phyloP scores from a whole-genome alignment of 2,113 vertebrate genomes.

The Tachuris rubrigastra region DNA sequence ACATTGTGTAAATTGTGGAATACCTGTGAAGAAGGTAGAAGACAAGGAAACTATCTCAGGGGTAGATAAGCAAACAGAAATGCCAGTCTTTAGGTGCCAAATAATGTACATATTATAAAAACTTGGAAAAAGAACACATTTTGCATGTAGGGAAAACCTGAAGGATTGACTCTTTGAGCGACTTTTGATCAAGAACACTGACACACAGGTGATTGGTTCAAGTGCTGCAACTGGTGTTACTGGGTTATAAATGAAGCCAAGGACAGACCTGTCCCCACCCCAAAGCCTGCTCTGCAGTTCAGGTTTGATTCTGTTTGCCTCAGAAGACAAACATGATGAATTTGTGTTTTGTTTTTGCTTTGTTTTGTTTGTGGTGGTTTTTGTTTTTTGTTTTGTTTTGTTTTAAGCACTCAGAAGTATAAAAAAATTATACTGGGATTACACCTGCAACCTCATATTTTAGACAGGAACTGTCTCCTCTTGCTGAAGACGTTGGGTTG shows the following conservation, averaged over 20 bases:
- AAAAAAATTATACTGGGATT: not conserved
- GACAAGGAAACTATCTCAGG: not conserved
- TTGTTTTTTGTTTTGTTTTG: not conserved
- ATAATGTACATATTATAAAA: not conserved
- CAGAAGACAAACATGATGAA: not conserved
- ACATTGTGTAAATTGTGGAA: conserved; percentile 98
- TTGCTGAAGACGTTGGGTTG: not conserved
- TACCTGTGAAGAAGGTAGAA: conserved; percentile 75
- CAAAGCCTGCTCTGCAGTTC: not conserved
- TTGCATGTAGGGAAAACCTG: not conserved
- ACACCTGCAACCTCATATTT: not conserved
- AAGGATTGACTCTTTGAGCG: not conserved
- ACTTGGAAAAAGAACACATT: not conserved
- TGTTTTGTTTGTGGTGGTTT: too few species aligned
- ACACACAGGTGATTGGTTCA: not conserved
- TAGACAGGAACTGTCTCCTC: not conserved
- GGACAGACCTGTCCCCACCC: not conserved
- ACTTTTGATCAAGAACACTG: not conserved
- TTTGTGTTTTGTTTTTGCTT: not conserved
- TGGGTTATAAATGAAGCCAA: not conserved
- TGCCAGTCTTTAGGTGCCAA: not conserved
- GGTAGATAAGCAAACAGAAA: not conserved
- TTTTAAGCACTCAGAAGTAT: rapidly evolving
- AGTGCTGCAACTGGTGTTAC: not conserved
- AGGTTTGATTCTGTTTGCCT: not conserved